Conservation (phyloP, 92 coral and sea anemone species). For the Actinostola sp. region DNA sequence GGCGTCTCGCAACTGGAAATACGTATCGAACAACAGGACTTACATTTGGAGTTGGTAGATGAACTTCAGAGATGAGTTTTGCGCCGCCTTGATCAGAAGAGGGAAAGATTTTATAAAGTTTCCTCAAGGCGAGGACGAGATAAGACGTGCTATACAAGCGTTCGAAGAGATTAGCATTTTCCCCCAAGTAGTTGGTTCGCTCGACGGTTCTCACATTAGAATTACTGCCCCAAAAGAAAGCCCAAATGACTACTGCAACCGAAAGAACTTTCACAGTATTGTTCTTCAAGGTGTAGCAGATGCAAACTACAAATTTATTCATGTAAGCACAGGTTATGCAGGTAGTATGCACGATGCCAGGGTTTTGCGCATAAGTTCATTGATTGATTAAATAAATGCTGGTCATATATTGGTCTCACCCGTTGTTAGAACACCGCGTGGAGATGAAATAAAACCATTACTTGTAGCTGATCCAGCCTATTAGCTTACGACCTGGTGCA, state of each 20-base stretch:
- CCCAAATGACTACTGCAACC: no score
- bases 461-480: constrained; percentile 33
- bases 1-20: constrained; percentile 29
- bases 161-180: constrained; percentile 16
- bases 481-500: constrained; percentile 10
- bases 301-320: constrained; percentile 20
- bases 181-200: constrained; percentile 39
- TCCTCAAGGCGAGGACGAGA: constrained; percentile 28
- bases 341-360: constrained; percentile 45
- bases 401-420: not conserved
- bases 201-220: constrained; percentile 45
- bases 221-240: constrained; percentile 18
- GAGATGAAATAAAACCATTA: not conserved
- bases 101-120: constrained; percentile 38
- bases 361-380: constrained; percentile 46
- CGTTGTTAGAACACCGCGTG: not conserved
- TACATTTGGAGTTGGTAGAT: constrained; percentile 22
- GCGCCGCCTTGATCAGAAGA: constrained; percentile 13
- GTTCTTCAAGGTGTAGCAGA: constrained; percentile 36
- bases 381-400: constrained; percentile 1
- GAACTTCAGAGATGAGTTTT: constrained; percentile 25
- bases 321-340: constrained; percentile 32
- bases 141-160: constrained; percentile 4
- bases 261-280: constrained; percentile 37
- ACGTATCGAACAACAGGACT: constrained; percentile 16